phyloP scores from a whole-genome alignment of 2,888 invertebrate genomes.

The Dichetophora obliterata region DNA sequence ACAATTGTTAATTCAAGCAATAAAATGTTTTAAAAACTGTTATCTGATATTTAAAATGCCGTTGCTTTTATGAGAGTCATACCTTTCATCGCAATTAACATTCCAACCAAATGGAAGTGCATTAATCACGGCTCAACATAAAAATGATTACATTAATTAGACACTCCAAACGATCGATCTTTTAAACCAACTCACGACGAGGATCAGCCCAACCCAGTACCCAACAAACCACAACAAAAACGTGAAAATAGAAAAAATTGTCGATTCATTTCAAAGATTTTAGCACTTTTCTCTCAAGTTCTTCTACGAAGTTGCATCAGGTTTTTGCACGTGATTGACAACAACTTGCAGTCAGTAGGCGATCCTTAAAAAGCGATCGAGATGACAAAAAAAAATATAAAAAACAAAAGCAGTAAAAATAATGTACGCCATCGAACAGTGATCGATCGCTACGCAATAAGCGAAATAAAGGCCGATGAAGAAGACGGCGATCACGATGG shows the following conservation, averaged over 20 bases:
- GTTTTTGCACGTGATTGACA: constrained; percentile 31
- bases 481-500: neutral
- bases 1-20: no score
- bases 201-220: no score
- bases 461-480: neutral
- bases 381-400: neutral
- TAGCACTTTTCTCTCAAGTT: constrained; percentile 27
- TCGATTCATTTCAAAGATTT: constrained; percentile 19
- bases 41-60: no score
- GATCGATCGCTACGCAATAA: neutral
- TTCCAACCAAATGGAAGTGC: neutral
- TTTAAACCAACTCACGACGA: neutral
- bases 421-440: no score
- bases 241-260: neutral
- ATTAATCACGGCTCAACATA: constrained; percentile 6
- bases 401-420: neutral
- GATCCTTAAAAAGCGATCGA: neutral
- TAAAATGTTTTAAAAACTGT: no score
- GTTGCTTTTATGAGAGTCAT: neutral
- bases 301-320: neutral
- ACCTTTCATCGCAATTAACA: neutral
- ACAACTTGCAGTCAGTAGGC: constrained; percentile 2
- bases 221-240: neutral
- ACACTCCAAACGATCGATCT: constrained; percentile 29
- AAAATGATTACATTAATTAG: constrained; percentile 31